Base-by-base conservation (phyloP, 2,888 invertebrate species). In the Cantharis flavilabris region DNA sequence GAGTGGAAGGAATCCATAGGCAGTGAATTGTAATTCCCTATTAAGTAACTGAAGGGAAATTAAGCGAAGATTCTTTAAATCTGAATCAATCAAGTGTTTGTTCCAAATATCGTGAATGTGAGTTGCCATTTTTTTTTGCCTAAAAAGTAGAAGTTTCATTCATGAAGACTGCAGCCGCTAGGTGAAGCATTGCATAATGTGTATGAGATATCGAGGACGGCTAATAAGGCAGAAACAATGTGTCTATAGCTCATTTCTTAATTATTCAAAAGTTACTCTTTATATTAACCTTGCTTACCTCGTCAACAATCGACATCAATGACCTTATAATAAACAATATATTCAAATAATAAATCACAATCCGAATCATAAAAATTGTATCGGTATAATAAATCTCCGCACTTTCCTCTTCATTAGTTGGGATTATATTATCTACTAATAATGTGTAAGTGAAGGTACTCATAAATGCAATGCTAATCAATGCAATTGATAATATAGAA, bases 61-160 rank as follows among this genome's bases (percentile, higher is more conserved):
- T 13, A 82, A 76, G 77, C 82, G 82, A 28, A 82, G 72, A 76
- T 80, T 78, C 62, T 78, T 81, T 16, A 79, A 75, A 72, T 72
- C 73, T 26, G 73, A 71, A 69, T 82, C 76, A 16, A 82, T 77
- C n/a, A 77, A 77, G 63, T 80, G 76, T 9, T 82, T 79, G 73
- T 82, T 81, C 82, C 82, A 82, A 18, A 82, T 80, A 62, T 81
- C 80, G 69, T 82, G 82, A 18, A 82, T 65, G 62, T 77, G 75
- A 9, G 81, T 82, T n/a, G 79, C 78, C 18, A 81, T 80, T 71
- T 75, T 77, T n/a, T 16, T 78, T 74, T 5, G 78, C 76, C 81
- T 81, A 65, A 33, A 81, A 81, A 33, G 7, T 30, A 30, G 28
- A 28, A 23, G 3, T 20, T 23, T 18, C 18, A 18, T 18, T 18